phyloP scores from a whole-genome alignment of 2,797 vertebrate species.

The Sebastes paucispinis region DNA sequence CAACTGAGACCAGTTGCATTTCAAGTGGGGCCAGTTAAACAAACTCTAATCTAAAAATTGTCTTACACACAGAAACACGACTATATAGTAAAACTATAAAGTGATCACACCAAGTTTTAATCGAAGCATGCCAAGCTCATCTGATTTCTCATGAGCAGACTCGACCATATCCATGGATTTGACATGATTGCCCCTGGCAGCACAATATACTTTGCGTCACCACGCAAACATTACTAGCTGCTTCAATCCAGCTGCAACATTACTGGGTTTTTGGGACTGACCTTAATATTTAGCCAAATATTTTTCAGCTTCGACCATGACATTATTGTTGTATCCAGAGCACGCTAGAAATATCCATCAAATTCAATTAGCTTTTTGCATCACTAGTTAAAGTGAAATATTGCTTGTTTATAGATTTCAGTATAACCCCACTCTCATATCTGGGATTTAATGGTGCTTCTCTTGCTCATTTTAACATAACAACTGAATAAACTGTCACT shows the following conservation, averaged over 20 bases:
- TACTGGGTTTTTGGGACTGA: not conserved
- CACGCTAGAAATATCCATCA: not conserved
- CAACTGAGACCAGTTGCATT: not conserved
- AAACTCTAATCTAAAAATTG: not conserved
- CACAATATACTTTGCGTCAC: not conserved
- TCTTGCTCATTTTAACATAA: not conserved
- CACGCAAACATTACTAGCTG: not conserved
- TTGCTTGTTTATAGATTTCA: slow-evolving; percentile 4
- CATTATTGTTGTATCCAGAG: slow-evolving; percentile 4
- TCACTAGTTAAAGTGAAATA: slow-evolving; percentile 7
- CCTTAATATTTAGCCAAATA: not conserved
- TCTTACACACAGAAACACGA: not conserved
- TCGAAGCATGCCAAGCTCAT: not conserved
- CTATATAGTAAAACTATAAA: not conserved
- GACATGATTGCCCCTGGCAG: not conserved
- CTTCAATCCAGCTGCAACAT: not conserved
- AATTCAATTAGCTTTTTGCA: not conserved
- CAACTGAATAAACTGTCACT: not conserved
- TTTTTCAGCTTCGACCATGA: not conserved
- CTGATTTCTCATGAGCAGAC: not conserved
- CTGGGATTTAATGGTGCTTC: not conserved
- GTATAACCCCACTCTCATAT: not conserved
- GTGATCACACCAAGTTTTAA: not conserved
- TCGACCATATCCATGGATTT: not conserved
- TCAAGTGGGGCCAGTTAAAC: not conserved